Evolutionary conservation across 2,888 invertebrate species (phyloP).

Genomic region (Sarcophaga variegata): DNA sequence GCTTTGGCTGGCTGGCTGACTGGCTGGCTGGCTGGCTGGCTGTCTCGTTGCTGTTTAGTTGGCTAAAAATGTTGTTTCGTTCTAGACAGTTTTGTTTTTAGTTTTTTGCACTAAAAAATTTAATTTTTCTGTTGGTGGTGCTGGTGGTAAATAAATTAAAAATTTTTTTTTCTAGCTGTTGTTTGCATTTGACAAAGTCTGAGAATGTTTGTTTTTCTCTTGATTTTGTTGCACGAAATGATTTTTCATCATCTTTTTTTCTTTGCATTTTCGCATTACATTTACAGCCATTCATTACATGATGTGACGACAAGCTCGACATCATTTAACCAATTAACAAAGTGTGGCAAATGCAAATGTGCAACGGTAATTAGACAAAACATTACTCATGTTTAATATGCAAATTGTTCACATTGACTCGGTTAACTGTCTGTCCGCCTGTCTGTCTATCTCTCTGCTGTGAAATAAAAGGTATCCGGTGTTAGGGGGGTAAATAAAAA

Average conservation of each 20-base stretch:
- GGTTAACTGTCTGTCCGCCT: background rate
- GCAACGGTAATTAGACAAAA: conserved; percentile 72
- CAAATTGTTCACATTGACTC: conserved; percentile 63
- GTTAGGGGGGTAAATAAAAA: background rate
- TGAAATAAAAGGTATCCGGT: background rate
- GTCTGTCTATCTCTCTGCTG: too few relatives aligned
- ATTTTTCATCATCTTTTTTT: conserved; percentile 5
- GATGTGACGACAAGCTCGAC: conserved; percentile 69
- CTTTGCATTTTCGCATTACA: conserved; percentile 10
- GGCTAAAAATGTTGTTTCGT: conserved; percentile 12
- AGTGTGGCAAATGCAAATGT: conserved; percentile 69
- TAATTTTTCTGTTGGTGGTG: background rate
- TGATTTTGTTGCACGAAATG: background rate
- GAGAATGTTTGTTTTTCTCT: conserved; percentile 43
- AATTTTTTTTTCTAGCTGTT: background rate
- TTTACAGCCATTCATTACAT: conserved; percentile 53
- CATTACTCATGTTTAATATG: conserved; percentile 70
- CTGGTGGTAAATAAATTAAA: background rate
- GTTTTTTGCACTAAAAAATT: background rate
- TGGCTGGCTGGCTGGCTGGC: background rate
- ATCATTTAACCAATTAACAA: conserved; percentile 70
- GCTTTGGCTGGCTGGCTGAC: conserved; percentile 43
- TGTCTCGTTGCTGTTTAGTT: background rate
- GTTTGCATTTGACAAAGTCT: conserved; percentile 52
- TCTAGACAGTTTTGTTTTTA: background rate